Evolutionary conservation across 2,113 vertebrate species (phyloP).

Genomic region (Trochalopteron elliotii): DNA sequence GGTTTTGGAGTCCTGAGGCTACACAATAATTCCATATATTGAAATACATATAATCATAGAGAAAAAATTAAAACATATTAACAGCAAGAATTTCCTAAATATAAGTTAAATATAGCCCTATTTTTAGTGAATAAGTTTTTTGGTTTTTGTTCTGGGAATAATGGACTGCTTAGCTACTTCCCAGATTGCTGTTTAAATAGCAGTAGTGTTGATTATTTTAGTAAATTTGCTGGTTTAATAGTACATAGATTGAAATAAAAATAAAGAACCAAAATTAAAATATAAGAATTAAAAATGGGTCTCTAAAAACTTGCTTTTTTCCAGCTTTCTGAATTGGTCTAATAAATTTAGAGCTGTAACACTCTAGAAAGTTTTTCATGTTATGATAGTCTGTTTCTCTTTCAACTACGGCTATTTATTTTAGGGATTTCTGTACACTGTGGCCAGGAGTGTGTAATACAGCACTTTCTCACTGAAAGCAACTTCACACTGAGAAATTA

Average conservation of each 20-base stretch:
- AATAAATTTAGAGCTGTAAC: neutral
- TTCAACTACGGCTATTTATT: neutral
- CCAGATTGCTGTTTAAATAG: neutral
- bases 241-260: neutral
- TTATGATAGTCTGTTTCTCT: neutral
- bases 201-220: neutral
- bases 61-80: neutral
- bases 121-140: neutral
- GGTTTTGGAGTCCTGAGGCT: neutral
- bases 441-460: neutral
- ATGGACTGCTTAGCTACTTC: neutral
- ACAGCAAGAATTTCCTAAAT: neutral
- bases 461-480: neutral
- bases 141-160: neutral
- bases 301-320: neutral
- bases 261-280: neutral
- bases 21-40: neutral
- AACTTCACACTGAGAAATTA: neutral
- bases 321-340: neutral
- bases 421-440: neutral
- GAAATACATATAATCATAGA: neutral
- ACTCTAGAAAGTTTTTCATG: neutral
- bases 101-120: neutral
- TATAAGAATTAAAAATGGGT: neutral
- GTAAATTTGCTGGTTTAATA: neutral